These are phyloP conservation scores for Sweltsa coloradensis DNA, from an alignment of 1,140 invertebrate genomes.

Conservation along the genomic window DNA sequence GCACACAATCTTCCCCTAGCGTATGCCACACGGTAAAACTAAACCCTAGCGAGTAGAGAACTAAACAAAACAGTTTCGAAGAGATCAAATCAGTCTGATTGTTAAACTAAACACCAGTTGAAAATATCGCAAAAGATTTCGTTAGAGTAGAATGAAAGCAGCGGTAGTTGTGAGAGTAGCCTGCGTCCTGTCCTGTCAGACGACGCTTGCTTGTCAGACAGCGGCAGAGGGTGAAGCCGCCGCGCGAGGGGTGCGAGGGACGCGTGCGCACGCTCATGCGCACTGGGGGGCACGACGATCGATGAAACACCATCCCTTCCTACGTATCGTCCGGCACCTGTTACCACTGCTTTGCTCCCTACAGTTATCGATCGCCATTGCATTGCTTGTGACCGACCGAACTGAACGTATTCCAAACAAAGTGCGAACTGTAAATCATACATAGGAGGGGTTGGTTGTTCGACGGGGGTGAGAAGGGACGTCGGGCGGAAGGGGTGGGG, in stretches of 20 bases:
- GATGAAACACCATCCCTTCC: background rate
- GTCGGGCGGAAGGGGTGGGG: too few relatives aligned
- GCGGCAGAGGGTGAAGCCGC: background rate
- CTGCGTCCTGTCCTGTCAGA: background rate
- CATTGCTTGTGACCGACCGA: background rate
- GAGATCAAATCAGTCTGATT: background rate
- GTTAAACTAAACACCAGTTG: background rate
- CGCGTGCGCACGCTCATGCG: background rate
- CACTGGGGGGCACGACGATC: background rate
- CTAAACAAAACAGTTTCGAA: background rate
- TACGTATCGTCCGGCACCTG: slow-evolving; percentile 2
- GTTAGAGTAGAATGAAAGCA: background rate
- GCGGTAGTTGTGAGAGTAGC: background rate
- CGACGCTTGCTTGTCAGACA: background rate
- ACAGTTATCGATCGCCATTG: slow-evolving; percentile 1
- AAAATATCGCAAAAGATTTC: background rate
- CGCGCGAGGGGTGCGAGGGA: background rate
- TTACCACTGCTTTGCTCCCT: slow-evolving; percentile 3
- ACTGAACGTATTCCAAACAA: slow-evolving; percentile 1
- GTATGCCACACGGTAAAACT: background rate
- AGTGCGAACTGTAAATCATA: slow-evolving; percentile 7
- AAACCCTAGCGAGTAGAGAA: background rate
- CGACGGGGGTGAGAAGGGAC: too few relatives aligned
- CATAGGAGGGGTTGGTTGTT: slow-evolving; percentile 3
- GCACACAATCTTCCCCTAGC: background rate